Evolutionary conservation across 2,113 vertebrate species (phyloP), one percentile per base, ranked within the genome.

Genomic region (Saguinus midas): DNA sequence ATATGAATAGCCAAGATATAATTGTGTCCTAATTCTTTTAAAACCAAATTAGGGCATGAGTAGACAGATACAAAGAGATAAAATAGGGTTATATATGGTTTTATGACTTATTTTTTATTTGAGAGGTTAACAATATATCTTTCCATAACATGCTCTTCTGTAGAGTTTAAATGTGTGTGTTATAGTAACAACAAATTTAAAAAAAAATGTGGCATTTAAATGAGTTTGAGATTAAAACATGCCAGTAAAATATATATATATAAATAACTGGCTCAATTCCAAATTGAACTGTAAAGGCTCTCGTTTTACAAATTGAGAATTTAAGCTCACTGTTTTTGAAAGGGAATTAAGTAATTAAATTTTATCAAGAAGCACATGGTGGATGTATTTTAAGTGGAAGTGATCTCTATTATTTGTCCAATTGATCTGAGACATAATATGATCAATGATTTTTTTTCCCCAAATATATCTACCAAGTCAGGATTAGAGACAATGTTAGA

Each of bases 401-500:
- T 32, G 57, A 50, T 98, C 87, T 95, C 96, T 91, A 73, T 96
- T 93, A 91, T 37, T 94, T 94, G 58, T 97, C 78, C 78, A 95
- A 64, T 94, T 90, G 90, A 25, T 64, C n/a, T 81, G 32, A 97
- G 94, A 94, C 87, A 95, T 81, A 97, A 97, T 97, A 96, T 73
- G 66, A 96, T 95, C 88, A 94, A 91, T 93, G 93, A 35, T 48
- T 94, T 96, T 91, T 94, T 76, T 96, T 27, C 95, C 87, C 93
- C 96, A 50, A 94, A 93, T 78, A 93, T 91, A 92, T 95, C 96
- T 1, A 92, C 97, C 97, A 98, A 94, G 58, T 93, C 29, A 96
- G 97, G 78, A 90, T 90, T 87, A 85, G 73, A 81, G 98, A 97
- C 87, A 97, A 79, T n/a, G 92, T 86, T 96, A 98, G 97, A 98